Evolutionary conservation across 2,797 vertebrate species (phyloP).

Genomic region (Hippoglossus hippoglossus): DNA sequence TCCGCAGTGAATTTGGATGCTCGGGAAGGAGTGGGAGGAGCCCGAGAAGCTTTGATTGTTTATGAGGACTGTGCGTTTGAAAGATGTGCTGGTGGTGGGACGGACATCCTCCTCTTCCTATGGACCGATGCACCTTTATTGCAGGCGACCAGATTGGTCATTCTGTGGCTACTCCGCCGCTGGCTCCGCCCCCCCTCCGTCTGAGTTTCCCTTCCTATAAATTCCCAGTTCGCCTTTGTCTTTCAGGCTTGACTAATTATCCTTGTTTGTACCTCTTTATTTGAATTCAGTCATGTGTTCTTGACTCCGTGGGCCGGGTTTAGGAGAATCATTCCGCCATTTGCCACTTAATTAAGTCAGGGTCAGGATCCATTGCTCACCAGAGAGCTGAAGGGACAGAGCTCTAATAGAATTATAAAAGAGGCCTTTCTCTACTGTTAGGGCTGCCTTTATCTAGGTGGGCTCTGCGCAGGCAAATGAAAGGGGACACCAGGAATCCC

Average conservation of each 20-base stretch:
- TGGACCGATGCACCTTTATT: constrained; percentile 74
- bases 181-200: constrained; percentile 69
- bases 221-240: constrained; percentile 82
- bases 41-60: constrained; percentile 77
- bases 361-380: constrained; percentile 82
- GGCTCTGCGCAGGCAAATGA: constrained; percentile 63
- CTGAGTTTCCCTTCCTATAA: constrained; percentile 79
- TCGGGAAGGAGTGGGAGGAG: constrained; percentile 66
- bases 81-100: constrained; percentile 76
- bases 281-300: constrained; percentile 87
- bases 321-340: constrained; percentile 87
- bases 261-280: constrained; percentile 89
- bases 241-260: constrained; percentile 89
- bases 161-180: constrained; percentile 55
- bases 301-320: constrained; percentile 84
- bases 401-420: constrained; percentile 82
- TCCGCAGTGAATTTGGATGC: constrained; percentile 74
- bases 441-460: constrained; percentile 66
- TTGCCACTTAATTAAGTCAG: constrained; percentile 87
- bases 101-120: constrained; percentile 76
- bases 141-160: constrained; percentile 72
- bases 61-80: constrained; percentile 78
- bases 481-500: constrained; percentile 74
- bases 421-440: constrained; percentile 75
- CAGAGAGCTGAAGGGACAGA: constrained; percentile 71